phyloP scores from a whole-genome alignment of 2,797 vertebrate genomes.

The Podarcis siculus region DNA sequence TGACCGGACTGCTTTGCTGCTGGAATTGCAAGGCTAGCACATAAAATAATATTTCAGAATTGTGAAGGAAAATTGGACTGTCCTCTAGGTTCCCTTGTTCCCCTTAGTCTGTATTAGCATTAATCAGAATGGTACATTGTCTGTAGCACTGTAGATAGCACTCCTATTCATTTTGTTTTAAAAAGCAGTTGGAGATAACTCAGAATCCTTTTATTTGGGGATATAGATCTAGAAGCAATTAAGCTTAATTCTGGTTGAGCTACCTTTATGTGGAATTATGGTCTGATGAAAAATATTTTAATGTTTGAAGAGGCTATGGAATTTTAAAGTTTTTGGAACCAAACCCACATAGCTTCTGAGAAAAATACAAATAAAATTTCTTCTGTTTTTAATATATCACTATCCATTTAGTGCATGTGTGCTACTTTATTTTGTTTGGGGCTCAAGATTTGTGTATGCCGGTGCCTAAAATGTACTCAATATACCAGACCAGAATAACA shows the following conservation, averaged over 20 bases:
- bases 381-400: conserved; percentile 56
- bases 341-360: conserved; percentile 56
- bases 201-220: conserved; percentile 46
- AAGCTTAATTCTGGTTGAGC: conserved; percentile 39
- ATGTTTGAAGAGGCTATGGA: conserved; percentile 42
- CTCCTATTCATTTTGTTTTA: conserved; percentile 61
- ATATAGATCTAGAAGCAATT: conserved; percentile 34
- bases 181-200: conserved; percentile 54
- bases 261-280: conserved; percentile 61
- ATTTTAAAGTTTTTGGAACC: conserved; percentile 52
- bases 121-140: conserved; percentile 62
- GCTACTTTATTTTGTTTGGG: neutral
- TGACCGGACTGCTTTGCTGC: conserved; percentile 15
- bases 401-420: conserved; percentile 25
- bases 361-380: conserved; percentile 40
- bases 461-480: neutral
- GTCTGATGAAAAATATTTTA: conserved; percentile 48
- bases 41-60: neutral
- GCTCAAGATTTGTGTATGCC: neutral
- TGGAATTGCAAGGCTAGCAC: neutral
- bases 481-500: neutral
- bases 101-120: conserved; percentile 54
- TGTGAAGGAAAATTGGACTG: conserved; percentile 53
- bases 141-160: conserved; percentile 52
- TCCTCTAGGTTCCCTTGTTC: conserved; percentile 38